Base-by-base conservation (phyloP, 2,113 vertebrate species). In the Anthoscopus minutus region DNA sequence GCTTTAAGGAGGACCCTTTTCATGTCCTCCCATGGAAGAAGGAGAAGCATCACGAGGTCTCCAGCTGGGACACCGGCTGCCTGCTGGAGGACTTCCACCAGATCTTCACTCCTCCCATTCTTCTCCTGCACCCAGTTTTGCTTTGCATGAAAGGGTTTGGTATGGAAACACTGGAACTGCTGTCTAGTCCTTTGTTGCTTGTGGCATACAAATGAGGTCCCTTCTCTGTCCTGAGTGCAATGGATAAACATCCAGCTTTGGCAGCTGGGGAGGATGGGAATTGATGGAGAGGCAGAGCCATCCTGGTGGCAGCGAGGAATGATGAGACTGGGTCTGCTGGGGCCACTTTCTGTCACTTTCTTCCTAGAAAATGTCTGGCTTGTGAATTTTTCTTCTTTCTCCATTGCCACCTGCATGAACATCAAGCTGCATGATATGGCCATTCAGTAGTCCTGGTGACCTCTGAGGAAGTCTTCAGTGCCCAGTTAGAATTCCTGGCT, bases 391-490 rank as follows among this genome's bases (percentile, higher is more conserved):
- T 16, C 9, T 35, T 74, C 51, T 25, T 80, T 40, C 25, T n/a
- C n/a, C 44, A 2, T 30, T 64, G 33, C 15, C 33, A 22, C 37
- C n/a, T n/a, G 14, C 20, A 37, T 1, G 1, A 45, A 85, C 25
- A 35, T 8, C 44, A 23, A 28, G 23, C 27, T 78, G 38, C 0
- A 0, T 18, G 4, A 65, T 53, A 30, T 1, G 2, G 42, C 22
- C 37, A 50, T 47, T 62, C 73, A 44, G 0, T 23, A 47, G 7
- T 60, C 57, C 66, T 53, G 23, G 31, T 31, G 56, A 57, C 50
- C 74, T 77, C 80, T 48, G 14, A 47, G 47, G 38, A 92, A 82
- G 30, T 58, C 58, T 25, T 69, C 50, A 4, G 1, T 13, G 20
- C 38, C 25, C 80, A 53, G 13, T 48, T 9, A 58, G 21, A 50